Base-by-base conservation (phyloP, 2,797 vertebrate species). In the Astyanax mexicanus region DNA sequence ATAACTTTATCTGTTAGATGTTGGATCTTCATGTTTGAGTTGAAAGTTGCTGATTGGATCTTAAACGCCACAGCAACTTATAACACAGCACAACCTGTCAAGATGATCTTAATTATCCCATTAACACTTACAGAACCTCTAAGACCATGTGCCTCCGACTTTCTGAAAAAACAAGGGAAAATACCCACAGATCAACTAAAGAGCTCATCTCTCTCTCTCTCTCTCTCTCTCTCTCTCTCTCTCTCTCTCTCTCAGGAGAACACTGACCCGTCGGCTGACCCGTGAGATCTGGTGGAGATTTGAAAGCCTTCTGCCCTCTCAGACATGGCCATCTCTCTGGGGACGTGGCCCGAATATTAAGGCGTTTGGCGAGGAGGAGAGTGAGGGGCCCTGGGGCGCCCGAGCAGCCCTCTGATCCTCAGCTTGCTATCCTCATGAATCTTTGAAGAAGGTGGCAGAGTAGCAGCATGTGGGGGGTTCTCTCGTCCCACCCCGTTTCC, bases 261-360 rank as follows among this genome's bases (percentile, higher is more conserved):
- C n/a, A n/a, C 13, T 54, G 76, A 83, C 80, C 80, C 45, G 68
- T 1, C 17, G 67, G 75, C 73, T 64, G 74, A 81, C 45, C 27
- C 1, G 42, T 60, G 78, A 37, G 82, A 72, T 82, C 79, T 80
- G 81, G 77, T 60, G 45, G 66, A 77, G 82, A 84, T 80, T 81
- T 83, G 57, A 81, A 0, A 75, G 82, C 77, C 13, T 82, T 83
- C 84, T 69, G 69, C 72, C 70, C 80, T 25, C 52, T 58, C 77
- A 51, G 69, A 40, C 60, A 23, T 32, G 13, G 67, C 38, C 37
- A 11, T 4, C 65, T 70, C 52, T 35, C 23, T 0, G 42, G 32
- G 52, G 72, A 75, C 61, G 69, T 23, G 65, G 52, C 38, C 47
- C 27, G 75, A 78, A 83, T 83, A 67, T 74, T 55, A 75, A 83